A percentile compares a stretch with the other conserved stretches of the same genome.
These are phyloP conservation scores for Pseudochirops corinnae DNA, from an alignment of 2,797 vertebrate species.

Conservation along the genomic window DNA sequence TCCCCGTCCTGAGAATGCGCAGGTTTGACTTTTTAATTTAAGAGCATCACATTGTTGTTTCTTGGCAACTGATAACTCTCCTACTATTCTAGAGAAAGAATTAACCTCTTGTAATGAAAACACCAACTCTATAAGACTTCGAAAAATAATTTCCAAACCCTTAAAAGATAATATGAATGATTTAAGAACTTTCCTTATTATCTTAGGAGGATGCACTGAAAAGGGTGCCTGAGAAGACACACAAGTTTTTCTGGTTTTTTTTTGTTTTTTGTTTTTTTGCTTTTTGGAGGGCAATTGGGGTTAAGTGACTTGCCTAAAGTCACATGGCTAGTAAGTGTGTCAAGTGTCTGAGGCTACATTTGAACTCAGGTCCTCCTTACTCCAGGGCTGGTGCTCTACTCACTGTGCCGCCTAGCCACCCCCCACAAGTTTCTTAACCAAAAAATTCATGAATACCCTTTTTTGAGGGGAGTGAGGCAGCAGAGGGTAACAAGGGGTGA, in stretches of 20 bases:
- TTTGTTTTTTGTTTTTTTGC: no score
- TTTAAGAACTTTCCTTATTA: not conserved
- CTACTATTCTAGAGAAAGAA: not conserved
- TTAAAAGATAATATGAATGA: not conserved
- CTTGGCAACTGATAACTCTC: not conserved
- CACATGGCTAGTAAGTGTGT: no score
- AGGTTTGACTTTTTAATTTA: slow-evolving; percentile 6
- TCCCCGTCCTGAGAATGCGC: not conserved
- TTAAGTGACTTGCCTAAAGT: no score
- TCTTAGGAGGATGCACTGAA: not conserved
- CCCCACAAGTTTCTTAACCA: not conserved
- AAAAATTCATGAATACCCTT: not conserved
- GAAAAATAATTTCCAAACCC: not conserved
- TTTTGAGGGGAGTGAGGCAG: not conserved
- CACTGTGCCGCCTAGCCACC: no score
- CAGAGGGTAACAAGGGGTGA: not conserved
- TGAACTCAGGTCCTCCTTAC: no score
- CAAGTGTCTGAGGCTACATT: no score
- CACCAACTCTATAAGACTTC: slow-evolving; percentile 13
- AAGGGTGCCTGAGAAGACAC: not conserved
- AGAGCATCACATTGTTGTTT: slow-evolving; percentile 3
- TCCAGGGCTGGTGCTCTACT: no score
- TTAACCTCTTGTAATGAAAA: not conserved
- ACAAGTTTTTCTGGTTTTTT: not conserved
- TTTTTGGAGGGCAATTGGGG: no score